Percentiles rank a stretch among this genome's conserved stretches.
Evolutionary conservation across 2,888 invertebrate species (phyloP).

Genomic region (Nemurella pictetii): DNA sequence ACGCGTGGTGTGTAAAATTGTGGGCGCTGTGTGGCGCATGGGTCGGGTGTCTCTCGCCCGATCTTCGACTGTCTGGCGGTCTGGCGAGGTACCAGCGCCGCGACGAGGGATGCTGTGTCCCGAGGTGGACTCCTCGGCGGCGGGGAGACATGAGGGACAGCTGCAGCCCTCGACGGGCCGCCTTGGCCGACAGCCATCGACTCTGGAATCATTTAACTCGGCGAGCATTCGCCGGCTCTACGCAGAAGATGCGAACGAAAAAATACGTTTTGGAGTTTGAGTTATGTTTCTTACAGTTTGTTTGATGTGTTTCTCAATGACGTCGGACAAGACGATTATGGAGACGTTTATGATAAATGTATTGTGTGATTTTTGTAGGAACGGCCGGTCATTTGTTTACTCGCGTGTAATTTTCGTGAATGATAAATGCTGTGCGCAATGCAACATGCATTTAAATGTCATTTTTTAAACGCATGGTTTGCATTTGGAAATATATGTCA

Average conservation of each 20-base stretch:
- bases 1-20: too few relatives aligned
- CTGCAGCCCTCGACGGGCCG: not conserved
- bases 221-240: not conserved
- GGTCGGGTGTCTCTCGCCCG: too few relatives aligned
- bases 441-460: too few relatives aligned
- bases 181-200: not conserved
- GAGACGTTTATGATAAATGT: not conserved
- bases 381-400: not conserved
- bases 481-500: too few relatives aligned
- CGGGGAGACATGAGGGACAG: conserved; percentile 9
- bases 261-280: not conserved
- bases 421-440: not conserved
- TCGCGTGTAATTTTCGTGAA: not conserved
- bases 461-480: too few relatives aligned
- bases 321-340: not conserved
- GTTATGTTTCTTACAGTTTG: not conserved
- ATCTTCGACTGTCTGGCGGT: not conserved
- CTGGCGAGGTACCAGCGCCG: not conserved
- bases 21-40: too few relatives aligned
- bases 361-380: not conserved
- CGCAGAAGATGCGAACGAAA: not conserved
- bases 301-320: not conserved
- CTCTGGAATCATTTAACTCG: conserved; percentile 23
- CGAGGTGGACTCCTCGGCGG: too few relatives aligned
- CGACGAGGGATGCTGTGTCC: not conserved